Evolutionary conservation across 64 coral and sea anemone species (phyloP).

Genomic region (Cladopsammia gracilis): DNA sequence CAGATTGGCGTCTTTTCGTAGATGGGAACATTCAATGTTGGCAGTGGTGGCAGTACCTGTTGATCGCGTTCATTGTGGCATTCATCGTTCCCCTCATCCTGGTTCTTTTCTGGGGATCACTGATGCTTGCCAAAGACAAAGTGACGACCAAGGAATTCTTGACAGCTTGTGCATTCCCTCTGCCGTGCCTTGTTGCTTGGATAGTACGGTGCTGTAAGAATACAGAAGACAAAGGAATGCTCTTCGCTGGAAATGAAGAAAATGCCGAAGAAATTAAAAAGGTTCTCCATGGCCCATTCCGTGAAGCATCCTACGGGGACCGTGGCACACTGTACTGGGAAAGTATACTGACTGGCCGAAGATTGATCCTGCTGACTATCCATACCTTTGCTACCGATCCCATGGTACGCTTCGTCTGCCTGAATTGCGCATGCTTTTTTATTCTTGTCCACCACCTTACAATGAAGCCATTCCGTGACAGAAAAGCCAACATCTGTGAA

Average conservation of each 20-base stretch:
- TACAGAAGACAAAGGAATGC: neutral
- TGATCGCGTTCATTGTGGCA: slow-evolving; percentile 53
- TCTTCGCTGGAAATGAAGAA: neutral
- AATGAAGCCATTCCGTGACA: neutral
- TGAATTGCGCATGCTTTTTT: neutral
- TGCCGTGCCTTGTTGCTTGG: slow-evolving; percentile 63
- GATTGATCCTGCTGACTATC: slow-evolving; percentile 70
- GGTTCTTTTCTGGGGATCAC: slow-evolving; percentile 67
- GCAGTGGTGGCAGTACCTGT: slow-evolving; percentile 81
- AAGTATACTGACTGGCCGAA: slow-evolving; percentile 73
- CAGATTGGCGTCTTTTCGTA: slow-evolving; percentile 42
- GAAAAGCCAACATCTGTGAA: slow-evolving; percentile 15
- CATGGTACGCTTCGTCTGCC: slow-evolving; percentile 37
- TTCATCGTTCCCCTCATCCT: slow-evolving; percentile 69
- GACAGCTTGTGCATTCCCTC: slow-evolving; percentile 55
- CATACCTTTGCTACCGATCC: slow-evolving; percentile 61
- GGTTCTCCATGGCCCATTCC: slow-evolving; percentile 66
- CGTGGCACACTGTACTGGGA: slow-evolving; percentile 76
- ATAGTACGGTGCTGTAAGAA: neutral
- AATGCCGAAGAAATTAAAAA: slow-evolving; percentile 25
- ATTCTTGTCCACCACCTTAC: slow-evolving; percentile 16
- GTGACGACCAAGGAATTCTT: slow-evolving; percentile 62
- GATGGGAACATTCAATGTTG: slow-evolving; percentile 81
- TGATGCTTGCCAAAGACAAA: slow-evolving; percentile 46
- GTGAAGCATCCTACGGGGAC: neutral